Evolutionary conservation across 2,113 vertebrate genomes (phyloP).

Genomic region (Podarcis cretensis): DNA sequence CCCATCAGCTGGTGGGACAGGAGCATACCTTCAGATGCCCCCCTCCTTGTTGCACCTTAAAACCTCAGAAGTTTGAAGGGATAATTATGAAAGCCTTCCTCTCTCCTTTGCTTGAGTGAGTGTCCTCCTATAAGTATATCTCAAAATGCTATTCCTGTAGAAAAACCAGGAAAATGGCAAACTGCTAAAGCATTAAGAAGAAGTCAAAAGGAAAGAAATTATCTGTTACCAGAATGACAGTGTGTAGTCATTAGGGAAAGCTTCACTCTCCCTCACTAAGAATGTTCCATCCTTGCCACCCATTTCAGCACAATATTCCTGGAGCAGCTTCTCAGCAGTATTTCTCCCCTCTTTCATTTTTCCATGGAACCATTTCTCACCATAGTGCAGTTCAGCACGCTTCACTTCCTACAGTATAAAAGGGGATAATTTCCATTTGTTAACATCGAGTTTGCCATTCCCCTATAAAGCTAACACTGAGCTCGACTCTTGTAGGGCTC

Average conservation of each 20-base stretch:
- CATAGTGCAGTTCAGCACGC: constrained; percentile 81
- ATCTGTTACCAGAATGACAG: constrained; percentile 92
- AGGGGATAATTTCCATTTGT: background rate
- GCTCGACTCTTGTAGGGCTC: background rate
- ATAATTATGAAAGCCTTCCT: no score
- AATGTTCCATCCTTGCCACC: constrained; percentile 91
- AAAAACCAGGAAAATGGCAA: constrained; percentile 1
- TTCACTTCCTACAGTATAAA: constrained; percentile 69
- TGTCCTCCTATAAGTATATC: background rate
- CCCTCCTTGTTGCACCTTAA: background rate
- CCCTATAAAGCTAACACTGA: background rate
- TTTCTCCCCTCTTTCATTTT: constrained; percentile 85
- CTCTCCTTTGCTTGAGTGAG: no score
- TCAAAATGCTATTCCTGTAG: background rate
- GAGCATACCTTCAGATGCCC: no score
- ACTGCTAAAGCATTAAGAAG: background rate
- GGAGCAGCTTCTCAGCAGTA: constrained; percentile 89
- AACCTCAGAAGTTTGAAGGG: no score
- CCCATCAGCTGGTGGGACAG: no score
- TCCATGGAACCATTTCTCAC: constrained; percentile 94
- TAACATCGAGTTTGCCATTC: background rate
- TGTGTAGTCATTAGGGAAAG: constrained; percentile 83
- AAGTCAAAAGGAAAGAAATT: background rate
- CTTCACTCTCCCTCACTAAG: constrained; percentile 90
- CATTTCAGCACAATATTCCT: constrained; percentile 88